phyloP scores from a whole-genome alignment of 1,140 invertebrate species.

The Tetranychus cinnabarinus region DNA sequence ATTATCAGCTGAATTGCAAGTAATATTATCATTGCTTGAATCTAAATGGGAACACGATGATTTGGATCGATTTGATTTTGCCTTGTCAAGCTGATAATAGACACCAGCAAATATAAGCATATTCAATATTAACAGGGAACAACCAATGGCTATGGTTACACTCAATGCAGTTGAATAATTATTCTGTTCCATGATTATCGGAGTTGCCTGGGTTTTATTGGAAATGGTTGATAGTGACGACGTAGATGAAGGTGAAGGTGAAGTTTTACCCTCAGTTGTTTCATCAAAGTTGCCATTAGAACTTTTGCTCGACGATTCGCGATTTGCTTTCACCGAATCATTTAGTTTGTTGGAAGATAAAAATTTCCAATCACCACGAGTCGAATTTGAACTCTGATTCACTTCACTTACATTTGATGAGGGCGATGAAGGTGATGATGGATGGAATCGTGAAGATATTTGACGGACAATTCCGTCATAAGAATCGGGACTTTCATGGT shows the following conservation, averaged over 20 bases:
- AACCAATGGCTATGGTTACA: constrained; percentile 73
- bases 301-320: neutral
- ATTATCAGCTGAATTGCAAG: too few relatives aligned
- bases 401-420: too few relatives aligned
- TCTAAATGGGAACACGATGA: too few relatives aligned
- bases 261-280: neutral
- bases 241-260: neutral
- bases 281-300: neutral
- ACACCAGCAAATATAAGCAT: constrained; percentile 59
- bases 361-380: neutral
- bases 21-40: too few relatives aligned
- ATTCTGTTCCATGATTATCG: constrained; percentile 1
- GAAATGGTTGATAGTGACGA: too few relatives aligned
- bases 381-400: too few relatives aligned
- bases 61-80: neutral
- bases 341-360: neutral
- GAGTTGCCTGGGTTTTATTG: constrained; percentile 1
- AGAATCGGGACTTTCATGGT: constrained; percentile 25
- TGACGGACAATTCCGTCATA: constrained; percentile 25
- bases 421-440: neutral
- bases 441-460: neutral
- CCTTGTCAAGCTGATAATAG: neutral
- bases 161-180: constrained; percentile 58
- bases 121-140: constrained; percentile 62
- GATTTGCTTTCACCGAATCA: neutral